A percentile compares a stretch with the other conserved stretches of the same genome.
Conservation (phyloP, 2,113 vertebrate genomes). For the Antechinus stuartii region DNA sequence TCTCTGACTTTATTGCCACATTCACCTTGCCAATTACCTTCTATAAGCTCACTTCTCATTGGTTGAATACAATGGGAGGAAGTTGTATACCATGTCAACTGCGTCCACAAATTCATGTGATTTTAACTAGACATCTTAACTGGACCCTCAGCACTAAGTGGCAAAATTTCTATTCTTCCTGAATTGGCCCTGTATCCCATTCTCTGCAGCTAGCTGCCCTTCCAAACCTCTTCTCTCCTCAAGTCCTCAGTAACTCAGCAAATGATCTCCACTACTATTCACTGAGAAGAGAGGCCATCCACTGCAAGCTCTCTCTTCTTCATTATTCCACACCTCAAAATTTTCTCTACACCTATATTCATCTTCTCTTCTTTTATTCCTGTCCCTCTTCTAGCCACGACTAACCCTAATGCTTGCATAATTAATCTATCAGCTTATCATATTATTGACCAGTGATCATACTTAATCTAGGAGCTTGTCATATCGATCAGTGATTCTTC, state of each 20-base stretch:
- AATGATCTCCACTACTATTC: background rate
- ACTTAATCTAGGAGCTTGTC: too few relatives aligned
- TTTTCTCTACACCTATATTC: background rate
- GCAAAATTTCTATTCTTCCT: background rate
- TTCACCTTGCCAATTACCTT: background rate
- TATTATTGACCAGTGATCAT: background rate
- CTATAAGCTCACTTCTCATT: background rate
- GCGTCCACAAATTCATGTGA: background rate
- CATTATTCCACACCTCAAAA: background rate
- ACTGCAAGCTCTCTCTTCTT: background rate
- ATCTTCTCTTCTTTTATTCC: background rate
- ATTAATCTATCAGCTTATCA: background rate
- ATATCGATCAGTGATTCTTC: too few relatives aligned
- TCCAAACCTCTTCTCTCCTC: background rate
- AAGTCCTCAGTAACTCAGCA: background rate
- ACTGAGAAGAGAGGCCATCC: background rate
- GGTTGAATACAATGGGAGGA: background rate
- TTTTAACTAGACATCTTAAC: background rate
- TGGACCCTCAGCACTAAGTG: background rate
- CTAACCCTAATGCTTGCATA: background rate
- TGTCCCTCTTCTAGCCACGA: background rate
- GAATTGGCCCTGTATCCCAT: background rate
- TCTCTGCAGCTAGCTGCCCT: background rate
- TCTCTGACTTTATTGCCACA: background rate
- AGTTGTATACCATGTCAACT: background rate